Conservation (phyloP, 2,113 vertebrate species). For the Marcusenius ussheri region DNA sequence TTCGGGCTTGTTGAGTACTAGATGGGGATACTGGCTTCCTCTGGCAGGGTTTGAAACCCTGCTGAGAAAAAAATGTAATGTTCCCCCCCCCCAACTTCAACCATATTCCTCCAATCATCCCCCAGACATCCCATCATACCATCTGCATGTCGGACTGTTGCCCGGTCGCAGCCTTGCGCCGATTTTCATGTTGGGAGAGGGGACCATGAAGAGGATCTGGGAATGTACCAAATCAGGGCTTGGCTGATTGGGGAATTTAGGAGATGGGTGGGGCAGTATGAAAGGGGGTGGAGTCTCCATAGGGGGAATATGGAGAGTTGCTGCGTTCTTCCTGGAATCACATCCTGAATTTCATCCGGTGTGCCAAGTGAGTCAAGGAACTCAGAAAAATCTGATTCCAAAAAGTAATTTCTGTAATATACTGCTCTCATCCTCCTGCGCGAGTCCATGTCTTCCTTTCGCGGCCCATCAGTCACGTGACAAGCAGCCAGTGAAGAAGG, state of each 20-base stretch:
- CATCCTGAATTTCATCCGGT: neutral
- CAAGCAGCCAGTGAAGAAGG: neutral
- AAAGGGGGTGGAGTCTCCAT: neutral
- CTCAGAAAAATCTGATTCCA: neutral
- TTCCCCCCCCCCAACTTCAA: neutral
- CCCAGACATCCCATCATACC: neutral
- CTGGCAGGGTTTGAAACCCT: neutral
- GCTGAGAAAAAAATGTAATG: neutral
- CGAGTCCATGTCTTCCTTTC: neutral
- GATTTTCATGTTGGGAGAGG: slow-evolving; percentile 7
- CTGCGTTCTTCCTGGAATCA: neutral
- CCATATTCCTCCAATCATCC: neutral
- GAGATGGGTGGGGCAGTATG: neutral
- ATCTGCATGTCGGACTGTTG: slow-evolving; percentile 9
- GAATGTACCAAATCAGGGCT: neutral
- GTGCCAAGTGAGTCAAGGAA: neutral
- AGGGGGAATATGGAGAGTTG: neutral
- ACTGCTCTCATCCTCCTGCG: neutral
- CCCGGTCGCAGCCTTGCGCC: neutral
- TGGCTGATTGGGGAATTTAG: neutral
- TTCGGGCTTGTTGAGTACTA: neutral
- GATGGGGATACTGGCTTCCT: slow-evolving; percentile 8
- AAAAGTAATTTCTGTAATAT: neutral
- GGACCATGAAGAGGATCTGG: neutral
- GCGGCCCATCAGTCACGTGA: neutral